A percentile compares a stretch with the other conserved stretches of the same genome.
Evolutionary conservation across 2,113 vertebrate genomes (phyloP).

Genomic region (Misgurnus anguillicaudatus): DNA sequence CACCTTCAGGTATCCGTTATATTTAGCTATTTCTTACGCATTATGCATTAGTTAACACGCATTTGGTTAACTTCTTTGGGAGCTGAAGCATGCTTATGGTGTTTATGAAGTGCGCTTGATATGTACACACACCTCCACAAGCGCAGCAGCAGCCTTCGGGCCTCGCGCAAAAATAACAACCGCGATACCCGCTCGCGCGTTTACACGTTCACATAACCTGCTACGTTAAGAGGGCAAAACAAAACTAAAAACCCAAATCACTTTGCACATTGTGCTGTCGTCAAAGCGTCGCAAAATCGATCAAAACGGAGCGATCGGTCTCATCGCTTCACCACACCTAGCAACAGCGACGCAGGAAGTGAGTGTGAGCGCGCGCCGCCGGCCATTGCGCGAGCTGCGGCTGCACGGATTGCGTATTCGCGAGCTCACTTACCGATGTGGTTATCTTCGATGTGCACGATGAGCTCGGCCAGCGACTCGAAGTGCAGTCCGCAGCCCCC

Average conservation of each 20-base stretch:
- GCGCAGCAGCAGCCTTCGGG: neutral
- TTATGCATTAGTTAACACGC: conserved; percentile 27
- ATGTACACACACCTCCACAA: neutral
- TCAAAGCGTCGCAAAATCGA: neutral
- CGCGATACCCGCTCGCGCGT: neutral
- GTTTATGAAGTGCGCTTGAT: neutral
- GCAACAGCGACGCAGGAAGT: conserved; percentile 83
- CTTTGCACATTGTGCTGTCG: neutral
- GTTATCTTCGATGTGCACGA: conserved; percentile 93
- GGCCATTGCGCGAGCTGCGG: conserved; percentile 51
- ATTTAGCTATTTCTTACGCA: neutral
- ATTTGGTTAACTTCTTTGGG: neutral
- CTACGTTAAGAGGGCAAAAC: neutral
- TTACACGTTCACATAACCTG: neutral
- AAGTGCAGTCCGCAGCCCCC: conserved; percentile 92
- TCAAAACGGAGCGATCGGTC: neutral
- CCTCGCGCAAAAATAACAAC: conserved; percentile 10
- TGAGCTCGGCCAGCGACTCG: conserved; percentile 88
- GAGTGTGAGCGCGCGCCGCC: conserved; percentile 69
- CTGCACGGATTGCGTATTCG: neutral
- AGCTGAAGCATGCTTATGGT: neutral
- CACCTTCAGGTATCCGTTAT: neutral
- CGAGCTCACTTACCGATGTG: conserved; percentile 84
- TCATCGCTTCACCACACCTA: conserved; percentile 75
- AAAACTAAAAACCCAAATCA: neutral